phyloP scores from a whole-genome alignment of 2,888 invertebrate species.

The Crioceris asparagi region DNA sequence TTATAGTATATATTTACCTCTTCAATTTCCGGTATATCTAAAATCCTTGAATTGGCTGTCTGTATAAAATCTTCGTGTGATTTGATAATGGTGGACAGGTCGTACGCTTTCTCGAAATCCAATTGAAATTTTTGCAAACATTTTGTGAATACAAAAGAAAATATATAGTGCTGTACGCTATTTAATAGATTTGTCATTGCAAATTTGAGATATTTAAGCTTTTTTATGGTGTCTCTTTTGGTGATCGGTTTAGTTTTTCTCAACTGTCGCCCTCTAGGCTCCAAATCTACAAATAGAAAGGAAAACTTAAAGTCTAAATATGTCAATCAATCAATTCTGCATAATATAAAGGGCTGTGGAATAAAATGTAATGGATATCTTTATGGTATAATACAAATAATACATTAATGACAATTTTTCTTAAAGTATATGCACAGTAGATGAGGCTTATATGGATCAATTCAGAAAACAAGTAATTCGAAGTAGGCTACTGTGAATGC shows the following conservation, averaged over 20 bases:
- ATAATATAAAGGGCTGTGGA: too few species aligned
- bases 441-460: too few species aligned
- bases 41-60: constrained; percentile 22
- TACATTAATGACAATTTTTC: too few species aligned
- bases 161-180: constrained; percentile 33
- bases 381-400: too few species aligned
- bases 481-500: too few species aligned
- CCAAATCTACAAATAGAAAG: constrained; percentile 23
- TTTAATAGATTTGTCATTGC: constrained; percentile 29
- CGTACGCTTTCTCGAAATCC: constrained; percentile 31
- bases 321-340: too few species aligned
- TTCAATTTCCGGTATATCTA: constrained; percentile 24
- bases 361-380: too few species aligned
- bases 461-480: too few species aligned
- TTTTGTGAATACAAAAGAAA: constrained; percentile 30
- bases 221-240: constrained; percentile 9
- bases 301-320: too few species aligned
- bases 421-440: too few species aligned
- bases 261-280: constrained; percentile 15
- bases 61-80: constrained; percentile 31
- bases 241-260: constrained; percentile 9
- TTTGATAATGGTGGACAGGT: constrained; percentile 29
- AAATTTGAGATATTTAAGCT: constrained; percentile 29
- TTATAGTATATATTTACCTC: constrained; percentile 28
- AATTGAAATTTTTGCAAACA: constrained; percentile 27